phyloP scores from a whole-genome alignment of 2,888 invertebrate genomes.

The Limnephilus marmoratus region DNA sequence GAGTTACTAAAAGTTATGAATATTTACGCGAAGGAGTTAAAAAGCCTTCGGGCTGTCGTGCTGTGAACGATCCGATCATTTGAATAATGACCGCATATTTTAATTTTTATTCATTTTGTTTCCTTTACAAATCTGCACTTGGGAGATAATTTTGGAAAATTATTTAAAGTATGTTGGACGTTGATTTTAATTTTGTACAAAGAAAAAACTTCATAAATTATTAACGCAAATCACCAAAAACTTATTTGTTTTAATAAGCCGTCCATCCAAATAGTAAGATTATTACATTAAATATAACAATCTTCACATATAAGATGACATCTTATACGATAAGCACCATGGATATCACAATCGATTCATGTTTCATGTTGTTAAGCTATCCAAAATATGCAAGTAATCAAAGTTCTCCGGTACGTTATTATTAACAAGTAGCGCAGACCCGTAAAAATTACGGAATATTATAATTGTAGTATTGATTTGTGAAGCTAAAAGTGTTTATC shows the following conservation, averaged over 20 bases:
- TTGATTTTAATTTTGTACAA: background rate
- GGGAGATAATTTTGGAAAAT: conserved; percentile 23
- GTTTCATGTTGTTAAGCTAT: too few species aligned
- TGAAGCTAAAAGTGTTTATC: too few species aligned
- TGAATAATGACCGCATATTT: conserved; percentile 58
- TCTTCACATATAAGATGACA: background rate
- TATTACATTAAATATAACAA: background rate
- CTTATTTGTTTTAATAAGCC: background rate
- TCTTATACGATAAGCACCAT: background rate
- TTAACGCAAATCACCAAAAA: background rate
- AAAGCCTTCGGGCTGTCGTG: conserved; percentile 61
- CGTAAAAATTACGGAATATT: too few species aligned
- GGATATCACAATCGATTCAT: too few species aligned
- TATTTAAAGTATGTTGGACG: background rate
- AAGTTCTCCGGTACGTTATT: too few species aligned
- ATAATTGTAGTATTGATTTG: too few species aligned
- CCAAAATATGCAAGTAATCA: too few species aligned
- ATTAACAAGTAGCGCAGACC: too few species aligned
- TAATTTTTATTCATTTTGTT: conserved; percentile 47
- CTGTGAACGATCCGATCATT: conserved; percentile 61
- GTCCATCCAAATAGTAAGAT: background rate
- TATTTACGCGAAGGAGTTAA: conserved; percentile 62
- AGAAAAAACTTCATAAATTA: background rate
- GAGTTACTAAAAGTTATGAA: conserved; percentile 65
- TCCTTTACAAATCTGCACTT: conserved; percentile 45